Evolutionary conservation across 2,888 invertebrate species (phyloP).

Genomic region (Cheilosia vulpina): DNA sequence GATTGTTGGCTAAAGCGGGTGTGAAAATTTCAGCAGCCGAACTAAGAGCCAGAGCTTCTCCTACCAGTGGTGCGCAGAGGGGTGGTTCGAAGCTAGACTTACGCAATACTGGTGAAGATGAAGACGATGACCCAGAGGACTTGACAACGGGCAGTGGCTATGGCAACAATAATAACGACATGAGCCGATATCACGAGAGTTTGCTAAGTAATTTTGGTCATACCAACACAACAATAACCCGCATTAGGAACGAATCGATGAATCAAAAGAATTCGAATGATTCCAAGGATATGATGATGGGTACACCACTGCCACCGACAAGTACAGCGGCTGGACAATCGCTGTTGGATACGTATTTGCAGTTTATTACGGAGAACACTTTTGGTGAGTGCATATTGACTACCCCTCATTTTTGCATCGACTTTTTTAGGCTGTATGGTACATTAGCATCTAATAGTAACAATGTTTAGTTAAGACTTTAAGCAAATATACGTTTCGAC

Average conservation of each 20-base stretch:
- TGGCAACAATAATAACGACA: slow-evolving; percentile 78
- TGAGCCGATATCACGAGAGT: slow-evolving; percentile 82
- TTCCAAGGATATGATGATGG: slow-evolving; percentile 86
- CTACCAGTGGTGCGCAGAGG: slow-evolving; percentile 88
- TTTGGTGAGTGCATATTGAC: slow-evolving; percentile 84
- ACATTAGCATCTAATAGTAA: too few relatives aligned
- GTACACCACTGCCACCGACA: slow-evolving; percentile 88
- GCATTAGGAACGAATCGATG: slow-evolving; percentile 86
- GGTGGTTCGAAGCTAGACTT: slow-evolving; percentile 87
- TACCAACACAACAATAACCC: slow-evolving; percentile 87
- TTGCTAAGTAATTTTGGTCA: slow-evolving; percentile 84
- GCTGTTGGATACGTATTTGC: slow-evolving; percentile 93
- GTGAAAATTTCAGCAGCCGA: slow-evolving; percentile 94
- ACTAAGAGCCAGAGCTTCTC: slow-evolving; percentile 92
- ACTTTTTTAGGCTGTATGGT: too few relatives aligned
- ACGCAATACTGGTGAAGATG: slow-evolving; percentile 88
- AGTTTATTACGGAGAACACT: slow-evolving; percentile 93
- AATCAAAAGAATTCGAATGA: slow-evolving; percentile 78
- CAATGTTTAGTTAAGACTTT: too few relatives aligned
- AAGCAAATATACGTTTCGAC: too few relatives aligned
- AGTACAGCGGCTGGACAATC: slow-evolving; percentile 88
- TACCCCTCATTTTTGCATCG: neutral
- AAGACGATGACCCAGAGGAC: slow-evolving; percentile 89
- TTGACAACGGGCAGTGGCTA: slow-evolving; percentile 86
- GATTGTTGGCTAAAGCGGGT: slow-evolving; percentile 93